Conservation (phyloP, 92 coral and sea anemone species). For the Isaurus tuberculatus region DNA sequence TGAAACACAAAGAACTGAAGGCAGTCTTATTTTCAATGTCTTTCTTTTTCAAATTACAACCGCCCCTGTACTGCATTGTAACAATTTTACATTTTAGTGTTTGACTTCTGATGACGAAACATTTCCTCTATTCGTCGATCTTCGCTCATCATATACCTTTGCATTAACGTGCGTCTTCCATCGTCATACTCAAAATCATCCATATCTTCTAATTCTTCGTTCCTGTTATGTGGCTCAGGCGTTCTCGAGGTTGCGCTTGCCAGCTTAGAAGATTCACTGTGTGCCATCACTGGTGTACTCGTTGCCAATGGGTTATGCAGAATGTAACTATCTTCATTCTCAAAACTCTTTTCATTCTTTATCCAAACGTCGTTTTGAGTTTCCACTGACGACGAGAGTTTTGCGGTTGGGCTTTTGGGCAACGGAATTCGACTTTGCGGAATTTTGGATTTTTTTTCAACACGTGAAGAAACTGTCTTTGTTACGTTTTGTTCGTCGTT, state of each 20-base stretch:
- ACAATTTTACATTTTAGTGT: not conserved
- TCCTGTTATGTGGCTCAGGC: not conserved
- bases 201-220: slow-evolving; percentile 15
- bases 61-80: not conserved
- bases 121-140: slow-evolving; percentile 33
- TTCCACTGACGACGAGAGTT: slow-evolving; percentile 3
- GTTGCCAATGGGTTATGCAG: slow-evolving; percentile 15
- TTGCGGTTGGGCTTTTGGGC: slow-evolving; percentile 9
- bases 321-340: not conserved
- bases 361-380: slow-evolving; percentile 23
- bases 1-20: too few species aligned
- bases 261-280: slow-evolving; percentile 2
- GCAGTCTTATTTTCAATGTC: too few species aligned
- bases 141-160: slow-evolving; percentile 39
- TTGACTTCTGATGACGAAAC: slow-evolving; percentile 19
- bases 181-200: slow-evolving; percentile 23
- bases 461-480: slow-evolving; percentile 1
- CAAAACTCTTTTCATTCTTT: not conserved
- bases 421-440: slow-evolving; percentile 33
- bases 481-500: not conserved
- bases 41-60: not conserved
- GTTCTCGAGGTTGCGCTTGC: not conserved
- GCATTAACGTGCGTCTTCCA: slow-evolving; percentile 27
- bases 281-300: not conserved
- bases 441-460: slow-evolving; percentile 11